Evolutionary conservation across 2,888 invertebrate genomes (phyloP), one percentile per base, ranked within the genome.

Genomic region (Ennomos fuscantarius): DNA sequence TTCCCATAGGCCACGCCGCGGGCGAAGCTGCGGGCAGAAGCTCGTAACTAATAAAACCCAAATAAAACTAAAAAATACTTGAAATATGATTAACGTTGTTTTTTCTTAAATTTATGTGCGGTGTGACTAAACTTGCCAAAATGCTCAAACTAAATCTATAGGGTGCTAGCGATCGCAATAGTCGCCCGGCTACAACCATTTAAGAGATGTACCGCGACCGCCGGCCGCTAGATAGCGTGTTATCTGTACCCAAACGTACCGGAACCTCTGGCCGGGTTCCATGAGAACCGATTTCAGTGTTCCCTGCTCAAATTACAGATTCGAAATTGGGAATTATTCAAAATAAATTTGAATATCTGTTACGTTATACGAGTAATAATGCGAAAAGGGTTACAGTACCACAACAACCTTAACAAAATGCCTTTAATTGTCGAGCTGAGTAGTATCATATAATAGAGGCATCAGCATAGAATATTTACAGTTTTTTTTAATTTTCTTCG

Each of bases 221-320:
- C 60, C 54, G 62, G 64, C 62, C 49, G 63, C 62, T 40, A 71
- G 77, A 76, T 77, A 74, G 54, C 63, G 65, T 62, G 72, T 66
- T 79, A 79, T 79, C 78, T 72, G 59, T 31, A 51, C 65, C 67
- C 63, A 70, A 72, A 35, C 50, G 69, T 66, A 60, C 70, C 72
- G 65, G 70, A 73, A 70, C 65, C 65, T 63, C 70, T 77, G 78
- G 78, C 78, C 51, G 13, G 51, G 64, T 61, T 68, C 78, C 76
- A 74, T 70, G 65, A 70, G 68, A 65, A 62, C 66, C 68, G 65
- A 66, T 70, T 68, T 68, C 54, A 52, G 55, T 50, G 33, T 41
- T 37, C 12, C 43, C 48, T 24, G 24, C 48, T 33, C 12, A 24
- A 40, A 47, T 47, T 43, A 56, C 43, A 42, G 51, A 46, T 56